Evolutionary conservation across 2,797 vertebrate genomes (phyloP).

Genomic region (Antennarius maculatus): DNA sequence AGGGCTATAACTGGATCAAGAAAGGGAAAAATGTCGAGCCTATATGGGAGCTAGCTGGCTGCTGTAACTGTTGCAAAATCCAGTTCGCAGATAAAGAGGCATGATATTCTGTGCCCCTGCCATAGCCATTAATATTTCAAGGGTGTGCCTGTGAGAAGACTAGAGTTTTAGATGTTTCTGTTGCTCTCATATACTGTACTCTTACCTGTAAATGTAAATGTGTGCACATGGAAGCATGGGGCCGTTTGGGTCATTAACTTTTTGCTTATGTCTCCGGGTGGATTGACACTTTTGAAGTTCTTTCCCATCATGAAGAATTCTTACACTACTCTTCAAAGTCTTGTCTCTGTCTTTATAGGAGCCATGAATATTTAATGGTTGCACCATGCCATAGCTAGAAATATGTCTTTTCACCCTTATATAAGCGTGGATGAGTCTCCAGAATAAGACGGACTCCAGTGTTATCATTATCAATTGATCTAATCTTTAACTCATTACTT

Average conservation of each 20-base stretch:
- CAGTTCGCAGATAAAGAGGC: conserved; percentile 50
- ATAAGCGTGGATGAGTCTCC: conserved; percentile 26
- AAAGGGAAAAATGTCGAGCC: conserved; percentile 62
- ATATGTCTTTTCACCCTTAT: conserved; percentile 25
- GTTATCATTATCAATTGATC: conserved; percentile 2
- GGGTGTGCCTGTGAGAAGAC: conserved; percentile 67
- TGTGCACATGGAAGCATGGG: conserved; percentile 25
- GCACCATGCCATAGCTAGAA: conserved; percentile 39
- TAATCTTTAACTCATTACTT: background rate
- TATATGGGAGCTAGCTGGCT: conserved; percentile 31
- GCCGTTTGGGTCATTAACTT: conserved; percentile 24
- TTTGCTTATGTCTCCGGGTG: conserved; percentile 19
- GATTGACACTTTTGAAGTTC: conserved; percentile 28
- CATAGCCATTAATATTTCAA: conserved; percentile 74
- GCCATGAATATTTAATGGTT: conserved; percentile 59
- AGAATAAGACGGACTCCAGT: conserved; percentile 6
- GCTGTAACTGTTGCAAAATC: conserved; percentile 48
- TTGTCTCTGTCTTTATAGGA: conserved; percentile 49
- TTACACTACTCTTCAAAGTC: conserved; percentile 29
- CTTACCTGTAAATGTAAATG: conserved; percentile 8
- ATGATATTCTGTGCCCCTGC: conserved; percentile 47
- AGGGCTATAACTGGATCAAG: conserved; percentile 55
- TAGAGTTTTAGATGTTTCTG: conserved; percentile 53
- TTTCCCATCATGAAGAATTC: conserved; percentile 28
- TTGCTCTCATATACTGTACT: conserved; percentile 29